Evolutionary conservation across 1,140 invertebrate genomes (phyloP).

Genomic region (Geopemphigus sp.): DNA sequence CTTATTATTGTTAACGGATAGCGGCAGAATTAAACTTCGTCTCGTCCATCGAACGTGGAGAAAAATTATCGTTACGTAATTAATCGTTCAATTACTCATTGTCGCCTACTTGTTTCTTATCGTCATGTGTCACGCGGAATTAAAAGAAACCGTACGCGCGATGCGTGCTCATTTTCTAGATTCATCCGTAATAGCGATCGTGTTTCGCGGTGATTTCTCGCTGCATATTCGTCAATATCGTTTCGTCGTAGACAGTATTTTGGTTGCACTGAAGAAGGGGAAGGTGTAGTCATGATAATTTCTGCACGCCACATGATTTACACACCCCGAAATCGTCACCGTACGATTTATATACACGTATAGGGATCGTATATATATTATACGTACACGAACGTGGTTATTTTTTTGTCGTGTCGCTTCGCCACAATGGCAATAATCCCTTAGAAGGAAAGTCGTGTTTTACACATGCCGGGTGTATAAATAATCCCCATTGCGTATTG

Average conservation of each 20-base stretch:
- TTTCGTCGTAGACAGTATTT: neutral
- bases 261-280: too few species aligned
- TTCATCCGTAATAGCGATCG: too few species aligned
- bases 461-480: conserved; percentile 24
- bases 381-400: neutral
- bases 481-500: conserved; percentile 34
- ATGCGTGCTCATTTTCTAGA: too few species aligned
- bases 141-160: too few species aligned
- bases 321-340: conserved; percentile 13
- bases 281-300: too few species aligned
- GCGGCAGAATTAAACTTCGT: too few species aligned
- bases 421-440: conserved; percentile 40
- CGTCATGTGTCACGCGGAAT: too few species aligned
- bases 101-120: too few species aligned
- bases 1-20: too few species aligned
- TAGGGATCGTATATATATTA: neutral
- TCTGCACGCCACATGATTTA: conserved; percentile 43
- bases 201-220: neutral
- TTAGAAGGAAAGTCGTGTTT: conserved; percentile 48
- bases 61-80: too few species aligned
- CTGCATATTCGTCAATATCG: neutral
- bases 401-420: conserved; percentile 6
- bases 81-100: too few species aligned
- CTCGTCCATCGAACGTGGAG: too few species aligned
- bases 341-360: conserved; percentile 16